Percentiles rank a stretch among this genome's conserved stretches.
Conservation (phyloP, 2,113 vertebrate species). For the Centropus unirufus region DNA sequence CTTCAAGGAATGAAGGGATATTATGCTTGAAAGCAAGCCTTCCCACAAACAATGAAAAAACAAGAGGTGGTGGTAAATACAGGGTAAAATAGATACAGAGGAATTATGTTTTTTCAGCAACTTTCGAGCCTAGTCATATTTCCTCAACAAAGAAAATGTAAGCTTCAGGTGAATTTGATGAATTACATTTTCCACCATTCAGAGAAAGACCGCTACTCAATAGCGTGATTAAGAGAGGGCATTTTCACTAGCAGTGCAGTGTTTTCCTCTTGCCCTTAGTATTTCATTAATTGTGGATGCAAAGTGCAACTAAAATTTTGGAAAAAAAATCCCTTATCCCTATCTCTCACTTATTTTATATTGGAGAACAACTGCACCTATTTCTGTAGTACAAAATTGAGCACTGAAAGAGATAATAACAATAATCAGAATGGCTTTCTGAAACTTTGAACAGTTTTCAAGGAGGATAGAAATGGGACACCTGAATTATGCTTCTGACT, state of each 20-base stretch:
- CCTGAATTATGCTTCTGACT: neutral
- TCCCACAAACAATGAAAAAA: neutral
- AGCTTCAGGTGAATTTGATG: neutral
- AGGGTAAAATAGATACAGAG: neutral
- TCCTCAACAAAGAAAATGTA: neutral
- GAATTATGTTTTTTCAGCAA: neutral
- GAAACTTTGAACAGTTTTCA: neutral
- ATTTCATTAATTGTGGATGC: neutral
- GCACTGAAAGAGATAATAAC: neutral
- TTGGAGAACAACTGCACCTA: neutral
- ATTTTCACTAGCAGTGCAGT: neutral
- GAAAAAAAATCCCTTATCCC: neutral
- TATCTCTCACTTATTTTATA: neutral
- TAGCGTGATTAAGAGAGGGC: fast-evolving
- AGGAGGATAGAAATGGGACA: neutral
- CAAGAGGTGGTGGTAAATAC: neutral
- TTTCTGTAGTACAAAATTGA: neutral
- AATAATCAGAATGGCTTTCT: neutral
- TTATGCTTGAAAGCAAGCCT: neutral
- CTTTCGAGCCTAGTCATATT: neutral
- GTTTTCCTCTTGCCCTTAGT: neutral
- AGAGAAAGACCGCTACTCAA: neutral
- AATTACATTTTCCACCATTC: neutral
- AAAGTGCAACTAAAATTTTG: neutral
- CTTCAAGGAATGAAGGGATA: neutral